Base-by-base conservation (phyloP, 2,888 invertebrate species). In the Agonopterix subpropinquella region DNA sequence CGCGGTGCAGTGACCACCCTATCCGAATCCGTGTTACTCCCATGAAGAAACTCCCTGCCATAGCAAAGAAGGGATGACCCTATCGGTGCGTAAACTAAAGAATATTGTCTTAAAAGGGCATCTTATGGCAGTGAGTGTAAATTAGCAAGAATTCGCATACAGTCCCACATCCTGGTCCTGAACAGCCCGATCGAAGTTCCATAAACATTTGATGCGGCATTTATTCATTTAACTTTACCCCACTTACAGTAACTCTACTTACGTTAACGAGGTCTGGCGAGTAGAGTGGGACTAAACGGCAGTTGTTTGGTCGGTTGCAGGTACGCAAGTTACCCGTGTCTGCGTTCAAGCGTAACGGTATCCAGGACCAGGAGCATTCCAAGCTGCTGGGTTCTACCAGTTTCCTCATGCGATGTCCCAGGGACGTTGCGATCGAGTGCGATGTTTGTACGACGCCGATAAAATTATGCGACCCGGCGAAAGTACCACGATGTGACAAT, bases 291-390 rank as follows among this genome's bases (percentile, higher is more conserved):
- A 18, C 54, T 77, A 71, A 79, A 74, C 54, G 61, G 70, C 58
- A 56, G 61, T 65, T 72, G 60, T 80, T 65, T 78, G 73, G 63
- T 78, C 71, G 72, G 65, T 87, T 87, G 67, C 87, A 87, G 87
- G 86, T 87, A 57, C 67, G 66, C 59, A 61, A 69, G 68, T 64
- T 86, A 56, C 87, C 87, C 51, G 78, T 82, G 54, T 59, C 77
- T 53, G 84, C 85, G 52, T 86, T 87, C 73, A 87, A 86, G 69
- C 82, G 87, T 49, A 87, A 87, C 59, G 87, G 87, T 54, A 81
- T 86, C 75, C 87, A 87, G 61, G 87, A 87, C 58, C 82, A 84
- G 62, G 83, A 85, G 57, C 78, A 83, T 67, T 85, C 87, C 48
- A 76, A 70, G 62, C 52, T 67, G 47, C 65, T 80, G 56, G 84